These are phyloP conservation scores for Cosmopolites sordidus DNA, from an alignment of 2,888 invertebrate species.

Conservation along the genomic window DNA sequence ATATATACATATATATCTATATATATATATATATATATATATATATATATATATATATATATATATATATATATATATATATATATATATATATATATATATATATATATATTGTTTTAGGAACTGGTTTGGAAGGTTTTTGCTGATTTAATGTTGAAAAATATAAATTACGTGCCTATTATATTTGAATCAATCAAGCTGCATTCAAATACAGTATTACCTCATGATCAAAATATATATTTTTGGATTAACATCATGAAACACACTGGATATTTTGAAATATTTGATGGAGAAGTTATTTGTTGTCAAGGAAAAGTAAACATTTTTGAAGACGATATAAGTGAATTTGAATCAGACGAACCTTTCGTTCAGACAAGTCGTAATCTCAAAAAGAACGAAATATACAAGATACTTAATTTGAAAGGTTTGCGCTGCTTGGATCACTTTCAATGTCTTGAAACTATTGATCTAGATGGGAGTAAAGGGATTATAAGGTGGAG, in stretches of 20 bases:
- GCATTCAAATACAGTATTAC: slow-evolving; percentile 55
- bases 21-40: too few relatives aligned
- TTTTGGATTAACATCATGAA: slow-evolving; percentile 35
- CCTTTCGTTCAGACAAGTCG: slow-evolving; percentile 10
- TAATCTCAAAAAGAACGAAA: slow-evolving; percentile 22
- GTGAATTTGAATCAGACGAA: slow-evolving; percentile 4
- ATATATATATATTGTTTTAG: slow-evolving; percentile 24
- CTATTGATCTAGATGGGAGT: slow-evolving; percentile 47
- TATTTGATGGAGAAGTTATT: slow-evolving; percentile 57
- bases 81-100: too few relatives aligned
- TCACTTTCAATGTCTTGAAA: slow-evolving; percentile 51
- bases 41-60: too few relatives aligned
- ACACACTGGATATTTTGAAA: slow-evolving; percentile 37
- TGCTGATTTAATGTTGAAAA: slow-evolving; percentile 44
- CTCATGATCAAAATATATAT: slow-evolving; percentile 41
- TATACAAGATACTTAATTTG: slow-evolving; percentile 51
- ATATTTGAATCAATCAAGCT: slow-evolving; percentile 56
- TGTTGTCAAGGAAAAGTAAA: slow-evolving; percentile 65
- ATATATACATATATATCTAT: too few relatives aligned
- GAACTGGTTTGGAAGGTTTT: slow-evolving; percentile 53
- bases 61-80: too few relatives aligned
- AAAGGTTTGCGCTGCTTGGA: slow-evolving; percentile 55
- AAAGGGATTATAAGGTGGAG: slow-evolving; percentile 52
- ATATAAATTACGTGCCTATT: slow-evolving; percentile 50
- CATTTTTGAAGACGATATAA: slow-evolving; percentile 52